Evolutionary conservation across 2,797 vertebrate species (phyloP).

Genomic region (Lepus oiostolus): DNA sequence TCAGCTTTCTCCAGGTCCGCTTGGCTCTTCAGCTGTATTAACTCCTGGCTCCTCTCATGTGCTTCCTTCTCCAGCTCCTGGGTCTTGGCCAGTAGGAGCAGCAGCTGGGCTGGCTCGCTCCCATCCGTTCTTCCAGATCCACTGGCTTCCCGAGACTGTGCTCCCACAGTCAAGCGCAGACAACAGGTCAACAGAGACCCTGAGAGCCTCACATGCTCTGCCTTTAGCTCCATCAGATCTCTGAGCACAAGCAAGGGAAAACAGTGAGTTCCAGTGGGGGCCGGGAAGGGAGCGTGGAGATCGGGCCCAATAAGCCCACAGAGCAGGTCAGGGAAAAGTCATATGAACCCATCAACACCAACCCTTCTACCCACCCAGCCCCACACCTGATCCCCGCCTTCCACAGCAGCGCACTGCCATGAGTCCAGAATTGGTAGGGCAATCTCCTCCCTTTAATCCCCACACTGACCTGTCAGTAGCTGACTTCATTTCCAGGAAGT

Average conservation of each 20-base stretch:
- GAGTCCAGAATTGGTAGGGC: neutral
- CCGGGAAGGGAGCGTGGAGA: neutral
- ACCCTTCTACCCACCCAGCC: neutral
- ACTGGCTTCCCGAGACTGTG: constrained; percentile 71
- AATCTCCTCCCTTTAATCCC: constrained; percentile 21
- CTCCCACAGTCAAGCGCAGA: constrained; percentile 80
- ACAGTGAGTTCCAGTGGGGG: constrained; percentile 50
- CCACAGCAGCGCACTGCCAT: neutral
- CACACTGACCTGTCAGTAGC: constrained; percentile 93
- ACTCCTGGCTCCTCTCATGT: constrained; percentile 75
- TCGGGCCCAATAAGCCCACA: neutral
- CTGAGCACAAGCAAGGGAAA: constrained; percentile 85
- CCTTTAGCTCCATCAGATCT: constrained; percentile 93
- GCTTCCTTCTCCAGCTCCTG: constrained; percentile 84
- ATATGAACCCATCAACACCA: neutral
- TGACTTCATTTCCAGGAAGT: constrained; percentile 93
- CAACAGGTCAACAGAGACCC: constrained; percentile 91
- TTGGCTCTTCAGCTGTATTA: constrained; percentile 74
- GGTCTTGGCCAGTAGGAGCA: constrained; percentile 83
- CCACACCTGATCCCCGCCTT: neutral
- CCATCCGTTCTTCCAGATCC: constrained; percentile 70
- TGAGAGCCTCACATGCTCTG: constrained; percentile 92
- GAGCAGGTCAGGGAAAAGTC: constrained; percentile 20
- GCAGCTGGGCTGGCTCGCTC: constrained; percentile 78
- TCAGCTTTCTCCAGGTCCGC: constrained; percentile 86